Evolutionary conservation across 2,888 invertebrate species (phyloP), one percentile per base, ranked within the genome.

Genomic region (Lithosia quadra): DNA sequence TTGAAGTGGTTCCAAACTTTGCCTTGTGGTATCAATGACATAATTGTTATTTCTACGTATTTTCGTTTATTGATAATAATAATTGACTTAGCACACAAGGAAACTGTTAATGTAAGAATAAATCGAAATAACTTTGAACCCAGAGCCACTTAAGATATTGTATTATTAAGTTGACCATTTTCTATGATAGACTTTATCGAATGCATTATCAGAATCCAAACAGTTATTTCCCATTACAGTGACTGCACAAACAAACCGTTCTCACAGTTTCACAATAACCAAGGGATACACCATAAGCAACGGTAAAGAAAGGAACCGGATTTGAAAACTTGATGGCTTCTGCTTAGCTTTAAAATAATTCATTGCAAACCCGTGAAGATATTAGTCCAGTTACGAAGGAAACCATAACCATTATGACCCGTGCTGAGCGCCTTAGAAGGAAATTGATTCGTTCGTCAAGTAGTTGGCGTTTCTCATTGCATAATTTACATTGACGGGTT

Each of bases 331-430:
- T 84, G 82, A 86, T 79, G 71, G 74, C 79, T 78, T 76, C 77
- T 79, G 73, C 70, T 71, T 75, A 73, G 65, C 67, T 75, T 79
- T 75, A 79, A 78, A 80, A 80, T 82, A 82, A 82, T 84, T 81
- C 79, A 80, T 74, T 71, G 77, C 76, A 76, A 78, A 76, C 63
- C 75, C 65, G 77, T 76, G 77, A 82, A 77, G 79, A 82, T 83
- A 82, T 81, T 82, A 76, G 74, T 77, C 67, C 36, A 75, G 73
- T 79, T 77, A 74, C 72, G 74, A 80, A 82, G 84, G 84, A 85
- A 85, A 83, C 82, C 56, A 82, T 83, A 84, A 81, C 83, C 78
- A 83, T 85, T 82, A 84, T 73, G 22, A 78, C 73, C 66, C 78
- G 78, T 78, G 79, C 81, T 76, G 71, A 76, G 77, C 68, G 72